Evolutionary conservation across 2,113 vertebrate genomes (phyloP), one percentile per base, ranked within the genome.

Genomic region (Apteryx mantelli): DNA sequence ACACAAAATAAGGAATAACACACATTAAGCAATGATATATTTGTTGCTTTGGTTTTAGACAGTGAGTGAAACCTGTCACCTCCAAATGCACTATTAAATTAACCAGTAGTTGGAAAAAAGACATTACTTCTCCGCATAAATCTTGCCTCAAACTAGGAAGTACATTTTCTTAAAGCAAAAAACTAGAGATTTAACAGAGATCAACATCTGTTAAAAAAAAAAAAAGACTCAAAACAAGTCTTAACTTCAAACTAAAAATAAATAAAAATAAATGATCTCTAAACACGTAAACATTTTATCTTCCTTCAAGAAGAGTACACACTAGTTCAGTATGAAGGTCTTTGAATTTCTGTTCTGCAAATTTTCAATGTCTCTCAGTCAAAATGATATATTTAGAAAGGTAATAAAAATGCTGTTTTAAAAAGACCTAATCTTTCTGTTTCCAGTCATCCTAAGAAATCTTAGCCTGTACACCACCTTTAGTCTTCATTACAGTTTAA

Each of bases 301-400:
- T 20, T 70, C 5, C 28, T 70, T 50, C 16, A 80, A 52, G 16
- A 24, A 30, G 66, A 82, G 50, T 5, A 34, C 11, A 32, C 0
- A 0, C 10, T 9, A 56, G 9, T 20, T 30, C n/a, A 66, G 50
- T 17, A 86, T 64, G 55, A 88, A 82, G 25, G 5, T n/a, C 24
- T 71, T 83, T 48, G 36, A 56, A 38, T 52, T 77, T 63, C 68
- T 86, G 26, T 53, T 89, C 55, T 79, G 56, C 13, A 88, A 25
- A 68, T 4, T 11, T 24, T 46, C 38, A 61, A 21, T 0, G 0
- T 36, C 38, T 56, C 63, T 56, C 42, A 40, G 44, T 34, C 12
- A 84, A 75, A 65, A 68, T 19, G 0, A 79, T 19, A 88, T 55
- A 12, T 64, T 74, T 8, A 81, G 40, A 90, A 61, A 34, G 26